A percentile compares a stretch with the other conserved stretches of the same genome.
phyloP scores from a whole-genome alignment of 2,888 invertebrate species.

The Melolontha melolontha region DNA sequence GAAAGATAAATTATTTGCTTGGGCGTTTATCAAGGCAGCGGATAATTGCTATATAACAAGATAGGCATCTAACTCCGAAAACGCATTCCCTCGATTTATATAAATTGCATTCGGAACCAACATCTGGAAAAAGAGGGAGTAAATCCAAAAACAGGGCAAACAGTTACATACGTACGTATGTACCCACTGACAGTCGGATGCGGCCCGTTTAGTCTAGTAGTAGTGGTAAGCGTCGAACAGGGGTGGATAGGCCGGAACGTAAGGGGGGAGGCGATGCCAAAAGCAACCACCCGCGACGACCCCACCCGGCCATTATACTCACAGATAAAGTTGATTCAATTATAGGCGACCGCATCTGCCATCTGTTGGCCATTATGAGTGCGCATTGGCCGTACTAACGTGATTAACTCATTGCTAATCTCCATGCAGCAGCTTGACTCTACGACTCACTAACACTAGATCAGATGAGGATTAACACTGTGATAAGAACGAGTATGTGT shows the following conservation, averaged over 20 bases:
- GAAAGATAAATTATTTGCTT: neutral
- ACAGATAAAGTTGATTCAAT: slow-evolving; percentile 67
- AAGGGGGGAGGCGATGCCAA: slow-evolving; percentile 27
- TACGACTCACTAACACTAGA: slow-evolving; percentile 44
- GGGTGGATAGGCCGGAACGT: neutral
- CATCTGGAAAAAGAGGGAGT: slow-evolving; percentile 50
- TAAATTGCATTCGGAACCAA: slow-evolving; percentile 48
- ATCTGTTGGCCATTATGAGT: slow-evolving; percentile 66
- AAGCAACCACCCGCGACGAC: slow-evolving; percentile 63
- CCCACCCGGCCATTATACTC: slow-evolving; percentile 63
- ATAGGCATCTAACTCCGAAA: slow-evolving; percentile 42
- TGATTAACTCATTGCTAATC: slow-evolving; percentile 65
- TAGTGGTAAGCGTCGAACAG: neutral
- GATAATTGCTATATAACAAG: slow-evolving; percentile 44
- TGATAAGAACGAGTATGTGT: slow-evolving; percentile 22
- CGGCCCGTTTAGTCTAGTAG: slow-evolving; percentile 51
- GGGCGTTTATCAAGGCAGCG: slow-evolving; percentile 22
- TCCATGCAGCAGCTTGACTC: slow-evolving; percentile 57
- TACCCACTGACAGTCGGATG: slow-evolving; percentile 54
- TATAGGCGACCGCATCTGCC: slow-evolving; percentile 67
- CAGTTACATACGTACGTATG: slow-evolving; percentile 8
- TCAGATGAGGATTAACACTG: slow-evolving; percentile 47
- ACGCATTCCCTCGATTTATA: slow-evolving; percentile 43
- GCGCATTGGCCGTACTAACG: slow-evolving; percentile 63
- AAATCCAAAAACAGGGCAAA: slow-evolving; percentile 51